Base-by-base conservation (phyloP, 1,140 invertebrate species). In the Pemphigus obesinymphae region DNA sequence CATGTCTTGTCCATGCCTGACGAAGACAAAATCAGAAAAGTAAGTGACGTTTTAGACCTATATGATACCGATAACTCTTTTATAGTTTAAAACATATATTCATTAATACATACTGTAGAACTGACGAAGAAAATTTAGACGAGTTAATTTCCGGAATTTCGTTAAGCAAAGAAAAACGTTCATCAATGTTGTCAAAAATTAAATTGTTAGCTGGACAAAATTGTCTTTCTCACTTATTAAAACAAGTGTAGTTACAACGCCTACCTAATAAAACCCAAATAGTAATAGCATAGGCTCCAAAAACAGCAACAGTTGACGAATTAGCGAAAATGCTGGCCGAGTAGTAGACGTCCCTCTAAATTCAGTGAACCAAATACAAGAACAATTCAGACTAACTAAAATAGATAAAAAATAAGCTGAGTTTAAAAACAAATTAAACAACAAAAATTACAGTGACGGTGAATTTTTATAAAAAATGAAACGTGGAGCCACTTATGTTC, bases 141-240 rank as follows among this genome's bases (percentile, higher is more conserved):
- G 34, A 68, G 31, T 66, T 66, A 66, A 66, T 66, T 66, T 66
- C 63, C 37, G 63, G 63, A 66, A 66, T 66, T 66, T 66, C 63
- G 63, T 40, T 68, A 37, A 15, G 34, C 34, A 20, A 68, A 5
- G 34, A 68, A 40, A 37, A 68, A 68, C 34, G 13, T 68, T 40
- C 63, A 40, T 68, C 40, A 3, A 68, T 68, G 34, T 68, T 68
- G 20, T 68, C 63, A 37, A 68, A 68, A 68, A 68, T 40, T 68
- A 68, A 37, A 68, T 68, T 20, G 40, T 68, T 68, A 68, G 63
- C 63, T 0, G 63, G 17, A 6, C 4, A 68, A 3, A 68, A 68
- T 40, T 40, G 63, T 37, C 63, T 20, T 23, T 2, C 63, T 68
- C 63, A 68, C 63, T n/a, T 40, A 68, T 40, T 68, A 68, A 40